Base-by-base conservation (phyloP, 2,888 invertebrate species). In the Operophtera brumata region DNA sequence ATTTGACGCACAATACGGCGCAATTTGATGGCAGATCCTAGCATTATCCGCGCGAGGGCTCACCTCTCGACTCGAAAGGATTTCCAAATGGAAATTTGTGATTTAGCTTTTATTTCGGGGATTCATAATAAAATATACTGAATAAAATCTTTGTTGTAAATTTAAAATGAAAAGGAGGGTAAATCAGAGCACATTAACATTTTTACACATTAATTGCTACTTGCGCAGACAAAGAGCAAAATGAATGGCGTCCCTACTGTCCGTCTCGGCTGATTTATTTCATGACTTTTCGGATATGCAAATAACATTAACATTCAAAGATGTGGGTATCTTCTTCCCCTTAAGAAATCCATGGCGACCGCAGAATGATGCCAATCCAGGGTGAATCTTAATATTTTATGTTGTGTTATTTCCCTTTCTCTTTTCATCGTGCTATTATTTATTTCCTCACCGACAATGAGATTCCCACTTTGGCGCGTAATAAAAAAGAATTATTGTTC, bases 401-500 rank as follows among this genome's bases (percentile, higher is more conserved):
- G 86, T 88, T 88, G 88, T 88, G 86, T 87, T 88, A 87, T 88
- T 88, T 85, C 83, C 82, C 82, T 83, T 85, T 85, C 85, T 82
- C 83, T 85, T 83, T 87, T 88, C 84, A 84, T 86, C 80, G 81
- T 81, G 79, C 84, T 88, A 86, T 84, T 88, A 89, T 89, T 89
- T 89, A 90, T 88, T 82, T 86, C 84, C 81, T 80, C 75, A 82
- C 83, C 85, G 86, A 88, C 89, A 87, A 84, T 88, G 88, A 90
- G 86, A 89, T 90, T 88, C 89, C 86, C 87, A 88, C 89, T 90
- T 88, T 86, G 81, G 87, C 78, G 82, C 81, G 84, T 87, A 87
- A 88, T 90, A 89, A 89, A 90, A 89, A 83, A 86, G 88, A 89
- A 88, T 90, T 89, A 90, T 89, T 86, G 89, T 86, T 89, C 86